Evolutionary conservation across 2,113 vertebrate genomes (phyloP), one percentile per base, ranked within the genome.

Genomic region (Onychostruthus taczanowskii): DNA sequence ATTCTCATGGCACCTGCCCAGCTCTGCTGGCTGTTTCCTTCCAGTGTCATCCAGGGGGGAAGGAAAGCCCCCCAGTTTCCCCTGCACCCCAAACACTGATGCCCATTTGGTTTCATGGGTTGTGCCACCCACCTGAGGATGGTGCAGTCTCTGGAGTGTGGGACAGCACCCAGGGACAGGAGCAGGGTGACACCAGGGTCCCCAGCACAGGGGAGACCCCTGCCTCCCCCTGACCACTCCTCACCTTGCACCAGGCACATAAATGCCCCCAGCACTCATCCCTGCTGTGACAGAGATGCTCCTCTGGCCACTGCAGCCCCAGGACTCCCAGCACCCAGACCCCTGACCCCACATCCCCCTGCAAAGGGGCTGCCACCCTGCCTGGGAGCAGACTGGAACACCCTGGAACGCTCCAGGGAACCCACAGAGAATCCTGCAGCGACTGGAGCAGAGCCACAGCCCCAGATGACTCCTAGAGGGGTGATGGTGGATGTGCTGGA

Each of bases 401-500:
- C 21, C 15, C n/a, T 5, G 21, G 15, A 21, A 21, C 2, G 31
- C 63, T 66, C 2, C 1, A 41, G 39, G 0, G 5, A 66, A 41
- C 16, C 62, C 17, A 43, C 26, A 20, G 22, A 44, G 49, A 9
- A 9, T 31, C 53, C 59, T 44, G 23, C 39, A 58, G 59, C 18
- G 33, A 10, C 2, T 2, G 24, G 18, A 68, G 59, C 27, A 11
- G 7, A 27, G 69, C 3, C 27, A 22, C n/a, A 53, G n/a, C 49
- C 70, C 35, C 39, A 39, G 10, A 44, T 30, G 35, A 16, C 50
- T 46, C 41, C 20, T 0, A 0, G 35, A 24, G 46, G 46, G 26
- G 24, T 0, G 0, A 4, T 2, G 14, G 49, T 35, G 39, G 50
- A 26, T 1, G 1, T 24, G 21, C 13, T 0, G 1, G 56, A 56